Percentiles rank a stretch among this genome's conserved stretches.
Conservation (phyloP, 2,113 vertebrate species). For the Pygoscelis antarcticus region DNA sequence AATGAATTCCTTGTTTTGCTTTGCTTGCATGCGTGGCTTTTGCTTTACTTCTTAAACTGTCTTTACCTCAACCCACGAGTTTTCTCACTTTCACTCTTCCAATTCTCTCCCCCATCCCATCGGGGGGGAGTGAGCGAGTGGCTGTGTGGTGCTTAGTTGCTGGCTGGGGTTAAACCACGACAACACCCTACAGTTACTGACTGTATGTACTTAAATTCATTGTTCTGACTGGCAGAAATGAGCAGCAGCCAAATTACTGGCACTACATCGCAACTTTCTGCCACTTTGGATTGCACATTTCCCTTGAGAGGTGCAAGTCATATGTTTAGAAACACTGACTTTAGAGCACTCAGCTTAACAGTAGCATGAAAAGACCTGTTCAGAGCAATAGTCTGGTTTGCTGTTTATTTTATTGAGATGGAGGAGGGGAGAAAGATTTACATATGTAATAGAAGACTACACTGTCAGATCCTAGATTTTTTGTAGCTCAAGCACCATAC, state of each 20-base stretch:
- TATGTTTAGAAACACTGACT: neutral
- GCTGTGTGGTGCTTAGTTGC: too few species aligned
- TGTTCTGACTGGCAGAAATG: conserved; percentile 7
- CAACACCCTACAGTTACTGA: neutral
- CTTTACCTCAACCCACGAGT: too few species aligned
- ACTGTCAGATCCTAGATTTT: neutral
- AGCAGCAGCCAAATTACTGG: neutral
- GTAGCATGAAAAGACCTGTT: neutral
- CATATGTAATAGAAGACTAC: neutral
- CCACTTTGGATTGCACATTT: neutral
- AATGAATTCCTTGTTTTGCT: too few species aligned
- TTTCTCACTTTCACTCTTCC: too few species aligned
- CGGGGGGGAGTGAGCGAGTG: too few species aligned
- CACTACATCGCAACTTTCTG: neutral
- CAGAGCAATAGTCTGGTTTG: neutral
- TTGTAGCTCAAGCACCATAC: neutral
- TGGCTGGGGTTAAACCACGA: too few species aligned
- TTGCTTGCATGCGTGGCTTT: too few species aligned
- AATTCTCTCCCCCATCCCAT: too few species aligned
- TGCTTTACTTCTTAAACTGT: too few species aligned
- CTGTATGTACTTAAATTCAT: neutral
- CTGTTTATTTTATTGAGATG: neutral
- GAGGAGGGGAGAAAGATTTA: neutral
- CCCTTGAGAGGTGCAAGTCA: neutral
- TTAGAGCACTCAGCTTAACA: neutral